A percentile compares a stretch with the other conserved stretches of the same genome.
These are phyloP conservation scores for Julus scandinavius DNA, from an alignment of 2,888 invertebrate genomes.

Conservation along the genomic window DNA sequence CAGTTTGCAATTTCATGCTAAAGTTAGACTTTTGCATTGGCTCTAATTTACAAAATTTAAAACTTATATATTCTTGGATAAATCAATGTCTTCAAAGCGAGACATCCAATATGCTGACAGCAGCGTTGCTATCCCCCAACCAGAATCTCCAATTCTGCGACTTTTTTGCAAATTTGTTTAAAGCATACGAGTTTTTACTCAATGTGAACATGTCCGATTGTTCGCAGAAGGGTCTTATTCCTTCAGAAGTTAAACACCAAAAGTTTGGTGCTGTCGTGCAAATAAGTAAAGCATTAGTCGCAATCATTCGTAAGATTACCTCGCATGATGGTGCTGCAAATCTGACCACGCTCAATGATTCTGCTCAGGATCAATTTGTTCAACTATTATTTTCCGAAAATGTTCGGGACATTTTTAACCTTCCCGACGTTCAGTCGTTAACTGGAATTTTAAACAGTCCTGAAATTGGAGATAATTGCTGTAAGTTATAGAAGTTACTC, in stretches of 20 bases:
- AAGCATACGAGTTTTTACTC: constrained; percentile 20
- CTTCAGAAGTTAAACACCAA: background rate
- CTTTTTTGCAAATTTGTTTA: constrained; percentile 23
- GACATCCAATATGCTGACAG: background rate
- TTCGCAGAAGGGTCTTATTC: background rate
- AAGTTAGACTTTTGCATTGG: background rate
- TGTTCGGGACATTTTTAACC: background rate
- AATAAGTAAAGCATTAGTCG: constrained; percentile 28
- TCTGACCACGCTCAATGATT: background rate
- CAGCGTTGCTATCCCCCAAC: background rate
- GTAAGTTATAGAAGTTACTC: background rate
- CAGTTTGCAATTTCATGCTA: background rate
- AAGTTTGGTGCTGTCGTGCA: background rate
- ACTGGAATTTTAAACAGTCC: background rate
- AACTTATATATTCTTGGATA: constrained; percentile 10
- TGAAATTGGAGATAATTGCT: background rate
- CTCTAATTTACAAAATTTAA: background rate
- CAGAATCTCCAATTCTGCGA: background rate
- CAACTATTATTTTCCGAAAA: background rate
- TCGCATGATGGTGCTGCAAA: background rate
- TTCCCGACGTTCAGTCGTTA: background rate
- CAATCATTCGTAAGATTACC: background rate
- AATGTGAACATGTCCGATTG: background rate
- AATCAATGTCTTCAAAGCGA: background rate
- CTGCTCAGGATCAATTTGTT: background rate